Evolutionary conservation across 2,888 invertebrate species (phyloP), one percentile per base, ranked within the genome.

Genomic region (Cantharis nigra): DNA sequence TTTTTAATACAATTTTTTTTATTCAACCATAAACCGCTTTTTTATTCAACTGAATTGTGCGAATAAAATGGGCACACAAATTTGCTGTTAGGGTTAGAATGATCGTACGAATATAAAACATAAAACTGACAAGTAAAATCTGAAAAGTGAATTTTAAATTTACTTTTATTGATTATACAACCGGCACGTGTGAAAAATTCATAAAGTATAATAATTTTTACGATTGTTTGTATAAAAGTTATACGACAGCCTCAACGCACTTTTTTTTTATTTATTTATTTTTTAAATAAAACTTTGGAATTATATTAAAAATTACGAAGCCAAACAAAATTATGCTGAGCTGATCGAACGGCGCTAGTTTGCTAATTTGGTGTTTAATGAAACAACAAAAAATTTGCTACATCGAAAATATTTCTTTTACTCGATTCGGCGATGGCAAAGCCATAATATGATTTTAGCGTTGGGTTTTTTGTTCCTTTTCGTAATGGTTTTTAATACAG

Each of bases 61-160:
- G 62, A 63, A 69, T 69, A 72, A 76, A 76, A 62, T 63, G 76
- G 69, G 65, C 65, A 76, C 71, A 75, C 71, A 70, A 67, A 72
- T 69, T 76, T 72, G 67, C 71, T 75, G 67, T 71, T 72, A 30
- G 76, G 64, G 69, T 71, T 67, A 69, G 62, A 72, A 71, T 76
- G 76, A 76, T 76, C 71, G 76, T 76, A 76, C 71, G 65, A 26
- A 33, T 71, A 49, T 76, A 76, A 76, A 72, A 73, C 64, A 76
- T 70, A 73, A 76, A 72, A 76, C 64, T 70, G 64, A 76, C 76
- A 69, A 67, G 70, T 67, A 67, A 67, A 67, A 67, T 67, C 65
- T 67, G 65, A 23, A 69, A 72, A 76, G 72, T 76, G 71, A 67
- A 70, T 70, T 33, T 70, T 28, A 28, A 70, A 70, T 70, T 67